These are phyloP conservation scores for Calcarius ornatus DNA, from an alignment of 2,113 vertebrate genomes.

Conservation along the genomic window DNA sequence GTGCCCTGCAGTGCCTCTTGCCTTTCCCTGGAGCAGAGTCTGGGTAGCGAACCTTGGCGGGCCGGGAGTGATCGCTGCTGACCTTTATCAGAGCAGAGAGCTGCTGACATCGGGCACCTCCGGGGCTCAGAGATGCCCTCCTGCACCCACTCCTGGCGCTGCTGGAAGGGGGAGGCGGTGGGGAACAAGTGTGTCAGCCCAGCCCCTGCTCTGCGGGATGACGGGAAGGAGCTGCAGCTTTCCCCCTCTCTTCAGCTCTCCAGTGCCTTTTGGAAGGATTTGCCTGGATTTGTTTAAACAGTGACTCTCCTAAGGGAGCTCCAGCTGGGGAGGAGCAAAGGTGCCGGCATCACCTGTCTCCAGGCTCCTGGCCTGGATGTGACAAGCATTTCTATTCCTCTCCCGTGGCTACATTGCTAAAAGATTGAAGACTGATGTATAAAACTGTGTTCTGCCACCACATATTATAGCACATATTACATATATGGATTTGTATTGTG, in stretches of 20 bases:
- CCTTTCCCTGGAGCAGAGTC: conserved; percentile 25
- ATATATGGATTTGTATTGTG: background rate
- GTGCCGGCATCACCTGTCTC: background rate
- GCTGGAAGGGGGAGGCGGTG: background rate
- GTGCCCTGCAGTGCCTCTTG: conserved; percentile 37
- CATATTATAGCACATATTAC: background rate
- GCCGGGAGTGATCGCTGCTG: background rate
- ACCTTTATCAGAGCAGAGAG: conserved; percentile 32
- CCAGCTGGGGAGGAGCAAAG: background rate
- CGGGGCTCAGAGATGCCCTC: background rate
- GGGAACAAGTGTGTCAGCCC: background rate
- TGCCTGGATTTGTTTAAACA: background rate
- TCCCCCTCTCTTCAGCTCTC: background rate
- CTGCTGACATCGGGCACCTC: background rate
- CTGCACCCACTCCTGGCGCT: background rate
- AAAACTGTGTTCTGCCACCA: background rate
- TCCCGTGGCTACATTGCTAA: background rate
- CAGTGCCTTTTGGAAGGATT: background rate
- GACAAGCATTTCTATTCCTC: background rate
- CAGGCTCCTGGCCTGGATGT: background rate
- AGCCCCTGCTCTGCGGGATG: background rate
- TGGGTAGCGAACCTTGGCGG: background rate
- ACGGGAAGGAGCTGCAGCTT: background rate
- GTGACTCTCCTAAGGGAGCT: background rate
- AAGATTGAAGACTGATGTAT: background rate